Conservation (phyloP, 2,797 vertebrate genomes). For the Staurois parvus region DNA sequence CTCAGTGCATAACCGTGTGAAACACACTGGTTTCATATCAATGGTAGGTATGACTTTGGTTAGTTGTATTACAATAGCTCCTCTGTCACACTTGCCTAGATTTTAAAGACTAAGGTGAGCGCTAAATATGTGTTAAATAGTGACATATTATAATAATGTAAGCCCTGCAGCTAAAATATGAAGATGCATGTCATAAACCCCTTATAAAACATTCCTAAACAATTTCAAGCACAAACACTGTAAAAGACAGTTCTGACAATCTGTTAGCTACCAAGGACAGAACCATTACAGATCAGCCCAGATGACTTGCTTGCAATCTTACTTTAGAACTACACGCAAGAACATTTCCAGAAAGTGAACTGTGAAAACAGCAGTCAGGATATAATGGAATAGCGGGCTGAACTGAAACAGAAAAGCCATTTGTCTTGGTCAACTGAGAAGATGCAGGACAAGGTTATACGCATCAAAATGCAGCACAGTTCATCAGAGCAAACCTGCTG, state of each 20-base stretch:
- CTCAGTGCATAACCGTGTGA: no score
- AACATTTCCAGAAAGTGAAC: slow-evolving; percentile 51
- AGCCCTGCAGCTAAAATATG: no score
- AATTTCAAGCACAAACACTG: no score
- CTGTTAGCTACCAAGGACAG: not conserved
- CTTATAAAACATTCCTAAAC: no score
- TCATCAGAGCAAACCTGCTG: slow-evolving; percentile 43
- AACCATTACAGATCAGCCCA: not conserved
- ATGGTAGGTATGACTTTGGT: no score
- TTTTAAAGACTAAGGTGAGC: no score
- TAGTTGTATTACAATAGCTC: no score
- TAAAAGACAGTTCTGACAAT: not conserved
- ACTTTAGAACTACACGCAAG: slow-evolving; percentile 13
- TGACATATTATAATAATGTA: no score
- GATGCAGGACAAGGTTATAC: slow-evolving; percentile 54
- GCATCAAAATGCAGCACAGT: slow-evolving; percentile 54
- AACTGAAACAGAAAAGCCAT: slow-evolving; percentile 52
- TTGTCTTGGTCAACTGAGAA: slow-evolving; percentile 52
- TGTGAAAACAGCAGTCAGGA: slow-evolving; percentile 50
- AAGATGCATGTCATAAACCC: no score
- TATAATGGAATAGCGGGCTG: slow-evolving; percentile 49
- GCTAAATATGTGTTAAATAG: no score
- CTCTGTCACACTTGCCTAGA: no score
- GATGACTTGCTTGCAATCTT: slow-evolving; percentile 23
- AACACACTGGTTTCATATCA: no score